Conservation (phyloP, 2,797 vertebrate genomes). For the Periophthalmus magnuspinnatus region DNA sequence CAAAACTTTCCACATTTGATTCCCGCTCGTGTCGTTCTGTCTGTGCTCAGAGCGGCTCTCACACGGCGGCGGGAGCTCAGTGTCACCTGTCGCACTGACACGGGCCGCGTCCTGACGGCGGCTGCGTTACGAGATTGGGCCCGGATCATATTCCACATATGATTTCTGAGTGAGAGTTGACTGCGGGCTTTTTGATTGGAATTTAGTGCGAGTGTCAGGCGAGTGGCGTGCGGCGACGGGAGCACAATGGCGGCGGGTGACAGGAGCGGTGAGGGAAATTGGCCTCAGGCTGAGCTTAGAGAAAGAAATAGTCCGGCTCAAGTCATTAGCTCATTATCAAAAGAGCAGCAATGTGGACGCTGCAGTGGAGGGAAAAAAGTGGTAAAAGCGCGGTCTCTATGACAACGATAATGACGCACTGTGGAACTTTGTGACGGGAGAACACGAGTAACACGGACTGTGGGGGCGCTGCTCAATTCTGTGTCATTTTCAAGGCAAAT, state of each 20-base stretch:
- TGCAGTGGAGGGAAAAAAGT: conserved; percentile 1
- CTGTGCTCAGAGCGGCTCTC: neutral
- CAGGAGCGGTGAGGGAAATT: conserved; percentile 30
- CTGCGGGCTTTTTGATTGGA: conserved; percentile 51
- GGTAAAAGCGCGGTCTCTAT: neutral
- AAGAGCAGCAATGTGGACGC: conserved; percentile 12
- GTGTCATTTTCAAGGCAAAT: neutral
- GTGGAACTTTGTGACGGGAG: neutral
- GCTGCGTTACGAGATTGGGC: conserved; percentile 22
- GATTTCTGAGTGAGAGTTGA: conserved; percentile 46
- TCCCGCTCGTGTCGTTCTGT: neutral
- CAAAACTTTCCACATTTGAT: neutral
- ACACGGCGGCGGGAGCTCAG: neutral
- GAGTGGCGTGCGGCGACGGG: conserved; percentile 31
- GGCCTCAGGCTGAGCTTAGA: conserved; percentile 44
- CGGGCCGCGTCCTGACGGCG: too few relatives aligned
- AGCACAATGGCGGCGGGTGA: conserved; percentile 44
- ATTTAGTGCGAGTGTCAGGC: conserved; percentile 44
- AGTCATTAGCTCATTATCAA: conserved; percentile 25
- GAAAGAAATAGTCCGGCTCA: conserved; percentile 21
- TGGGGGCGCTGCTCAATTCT: neutral
- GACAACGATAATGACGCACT: neutral
- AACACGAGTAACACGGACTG: too few relatives aligned
- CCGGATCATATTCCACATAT: conserved; percentile 33
- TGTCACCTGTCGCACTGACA: conserved; percentile 28